Base-by-base conservation (phyloP, 1,140 invertebrate species). In the Trachymyrmex septentrionalis region DNA sequence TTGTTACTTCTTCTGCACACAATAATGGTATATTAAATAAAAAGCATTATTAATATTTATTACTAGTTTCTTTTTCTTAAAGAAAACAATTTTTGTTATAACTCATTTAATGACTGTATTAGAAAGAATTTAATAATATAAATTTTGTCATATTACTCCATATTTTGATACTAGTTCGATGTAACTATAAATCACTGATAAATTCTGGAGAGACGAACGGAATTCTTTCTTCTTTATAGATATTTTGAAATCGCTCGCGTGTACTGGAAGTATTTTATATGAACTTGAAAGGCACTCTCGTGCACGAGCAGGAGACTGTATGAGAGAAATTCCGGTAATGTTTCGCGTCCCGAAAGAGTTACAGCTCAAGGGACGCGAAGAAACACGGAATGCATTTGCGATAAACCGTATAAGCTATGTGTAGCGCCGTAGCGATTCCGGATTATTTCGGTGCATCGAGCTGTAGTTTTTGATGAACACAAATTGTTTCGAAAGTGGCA, bases 351-450 rank as follows among this genome's bases (percentile, higher is more conserved):
- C 50, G 63, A 80, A 90, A 90, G 88, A 89, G 87, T 87, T 90
- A 90, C 86, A 73, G 89, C 89, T 82, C 86, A 64, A 76, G 81
- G 86, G 88, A 90, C 78, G 63, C 80, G 80, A 81, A 90, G 88
- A 90, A 87, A 90, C 89, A 88, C 86, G 89, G 89, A 77, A 87
- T 90, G 89, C 88, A 90, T 90, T 90, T 75, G 86, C 82, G 89
- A 88, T 86, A 80, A 78, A 87, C 67, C 86, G 59, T 90, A 85
- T 90, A 90, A 87, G 67, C 21, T 87, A 82, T 63, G 63, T 66
- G 69, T 66, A 16, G 44, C 85, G 69, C 77, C 87, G 88, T 81
- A 81, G 64, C 88, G 71, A 87, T 78, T 67, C 55, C 77, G 48
- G 64, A 90, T 90, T 87, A 90, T 90, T 89, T 86, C 72, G 71